Evolutionary conservation across 2,797 vertebrate species (phyloP).

Genomic region (Lepus oiostolus): DNA sequence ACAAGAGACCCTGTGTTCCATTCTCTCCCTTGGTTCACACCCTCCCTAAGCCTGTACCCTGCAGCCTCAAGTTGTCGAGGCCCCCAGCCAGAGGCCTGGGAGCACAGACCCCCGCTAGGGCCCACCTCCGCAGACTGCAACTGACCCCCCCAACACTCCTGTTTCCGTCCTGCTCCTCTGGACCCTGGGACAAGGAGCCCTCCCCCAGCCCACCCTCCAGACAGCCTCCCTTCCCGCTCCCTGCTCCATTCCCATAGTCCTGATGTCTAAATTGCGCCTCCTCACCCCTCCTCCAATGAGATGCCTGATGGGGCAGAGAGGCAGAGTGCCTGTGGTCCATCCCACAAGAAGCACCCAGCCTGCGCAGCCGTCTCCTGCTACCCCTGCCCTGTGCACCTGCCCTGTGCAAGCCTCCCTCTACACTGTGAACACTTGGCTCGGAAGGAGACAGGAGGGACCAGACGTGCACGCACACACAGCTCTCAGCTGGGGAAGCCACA

Average conservation of each 20-base stretch:
- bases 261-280: background rate
- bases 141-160: background rate
- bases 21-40: background rate
- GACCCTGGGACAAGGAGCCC: background rate
- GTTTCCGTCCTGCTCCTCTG: background rate
- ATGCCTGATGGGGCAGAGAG: background rate
- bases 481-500: fast-evolving
- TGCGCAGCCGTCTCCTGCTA: background rate
- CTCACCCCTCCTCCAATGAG: too few species aligned
- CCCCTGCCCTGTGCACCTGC: background rate
- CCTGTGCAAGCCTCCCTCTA: background rate
- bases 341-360: background rate
- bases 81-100: background rate
- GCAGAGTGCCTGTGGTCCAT: fast-evolving
- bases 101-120: background rate
- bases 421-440: background rate
- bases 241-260: background rate
- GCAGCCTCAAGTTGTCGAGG: background rate
- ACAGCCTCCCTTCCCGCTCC: background rate
- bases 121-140: too few species aligned
- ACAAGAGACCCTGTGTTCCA: background rate
- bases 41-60: background rate
- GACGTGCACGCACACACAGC: too few species aligned
- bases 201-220: background rate
- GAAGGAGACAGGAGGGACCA: background rate